phyloP scores from a whole-genome alignment of 2,113 vertebrate genomes.

The Sinocyclocheilus rhinocerous region DNA sequence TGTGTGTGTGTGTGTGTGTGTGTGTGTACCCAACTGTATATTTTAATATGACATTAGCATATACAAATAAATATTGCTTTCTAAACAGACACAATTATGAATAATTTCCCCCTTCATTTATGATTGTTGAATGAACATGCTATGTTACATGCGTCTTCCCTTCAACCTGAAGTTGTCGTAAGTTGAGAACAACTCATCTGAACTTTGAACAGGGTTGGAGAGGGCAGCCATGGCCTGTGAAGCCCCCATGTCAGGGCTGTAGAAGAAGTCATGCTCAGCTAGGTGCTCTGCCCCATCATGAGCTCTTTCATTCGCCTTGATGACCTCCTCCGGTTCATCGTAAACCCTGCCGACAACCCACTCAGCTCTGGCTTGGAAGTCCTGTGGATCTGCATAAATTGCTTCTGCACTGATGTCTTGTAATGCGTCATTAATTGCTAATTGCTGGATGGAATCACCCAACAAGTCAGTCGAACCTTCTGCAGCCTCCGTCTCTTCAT shows the following conservation, averaged over 20 bases:
- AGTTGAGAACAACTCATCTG: background rate
- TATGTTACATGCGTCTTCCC: background rate
- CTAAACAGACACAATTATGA: background rate
- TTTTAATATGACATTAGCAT: too few species aligned
- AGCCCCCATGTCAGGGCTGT: background rate
- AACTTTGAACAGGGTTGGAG: background rate
- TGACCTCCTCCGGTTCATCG: conserved; percentile 78
- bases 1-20: too few species aligned
- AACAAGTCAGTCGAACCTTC: background rate
- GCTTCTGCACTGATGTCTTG: conserved; percentile 65
- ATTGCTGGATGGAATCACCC: conserved; percentile 66
- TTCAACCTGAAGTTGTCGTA: conserved; percentile 42
- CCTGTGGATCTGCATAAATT: conserved; percentile 86
- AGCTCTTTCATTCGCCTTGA: conserved; percentile 54
- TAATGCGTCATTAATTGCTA: rapidly evolving
- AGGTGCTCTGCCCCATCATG: background rate
- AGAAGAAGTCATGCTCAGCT: background rate
- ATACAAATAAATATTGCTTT: too few species aligned
- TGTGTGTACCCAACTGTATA: too few species aligned
- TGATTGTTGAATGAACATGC: background rate
- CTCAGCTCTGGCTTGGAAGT: conserved; percentile 32
- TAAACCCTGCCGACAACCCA: conserved; percentile 64
- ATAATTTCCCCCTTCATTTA: background rate
- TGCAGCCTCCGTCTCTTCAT: background rate
- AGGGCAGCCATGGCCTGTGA: background rate